phyloP scores from a whole-genome alignment of 2,113 vertebrate species.

The Scomber scombrus region DNA sequence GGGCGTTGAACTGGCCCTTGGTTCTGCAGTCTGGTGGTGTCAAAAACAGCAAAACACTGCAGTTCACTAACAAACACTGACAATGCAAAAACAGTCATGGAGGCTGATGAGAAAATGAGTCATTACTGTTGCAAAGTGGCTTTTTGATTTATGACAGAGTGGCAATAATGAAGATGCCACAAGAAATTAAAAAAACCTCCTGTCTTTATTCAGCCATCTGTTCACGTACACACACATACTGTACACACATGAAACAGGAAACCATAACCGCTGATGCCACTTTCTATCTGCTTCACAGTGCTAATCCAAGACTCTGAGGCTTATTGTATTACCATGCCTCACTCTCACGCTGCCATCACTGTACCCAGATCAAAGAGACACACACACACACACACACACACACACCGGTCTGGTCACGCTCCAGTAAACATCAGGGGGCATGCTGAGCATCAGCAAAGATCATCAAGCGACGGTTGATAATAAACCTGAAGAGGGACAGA shows the following conservation, averaged over 20 bases:
- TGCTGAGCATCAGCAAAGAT: conserved; percentile 6
- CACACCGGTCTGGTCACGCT: neutral
- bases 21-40: conserved; percentile 92
- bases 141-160: too few species aligned
- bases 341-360: neutral
- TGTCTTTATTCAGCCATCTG: neutral
- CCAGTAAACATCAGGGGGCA: conserved; percentile 16
- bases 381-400: conserved; percentile 8
- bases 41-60: conserved; percentile 37
- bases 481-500: conserved; percentile 3
- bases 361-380: conserved; percentile 30
- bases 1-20: conserved; percentile 95
- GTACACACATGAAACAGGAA: neutral
- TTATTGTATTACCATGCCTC: neutral
- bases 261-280: neutral
- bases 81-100: neutral
- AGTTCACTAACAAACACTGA: conserved; percentile 1
- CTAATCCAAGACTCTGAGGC: conserved; percentile 8
- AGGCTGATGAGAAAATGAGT: neutral
- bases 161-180: too few species aligned
- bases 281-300: conserved; percentile 26
- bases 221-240: neutral
- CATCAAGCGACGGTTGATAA: neutral
- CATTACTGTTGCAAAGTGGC: too few species aligned
- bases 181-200: too few species aligned